Base-by-base conservation (phyloP, 2,888 invertebrate genomes). In the Drosophila tanythrix region DNA sequence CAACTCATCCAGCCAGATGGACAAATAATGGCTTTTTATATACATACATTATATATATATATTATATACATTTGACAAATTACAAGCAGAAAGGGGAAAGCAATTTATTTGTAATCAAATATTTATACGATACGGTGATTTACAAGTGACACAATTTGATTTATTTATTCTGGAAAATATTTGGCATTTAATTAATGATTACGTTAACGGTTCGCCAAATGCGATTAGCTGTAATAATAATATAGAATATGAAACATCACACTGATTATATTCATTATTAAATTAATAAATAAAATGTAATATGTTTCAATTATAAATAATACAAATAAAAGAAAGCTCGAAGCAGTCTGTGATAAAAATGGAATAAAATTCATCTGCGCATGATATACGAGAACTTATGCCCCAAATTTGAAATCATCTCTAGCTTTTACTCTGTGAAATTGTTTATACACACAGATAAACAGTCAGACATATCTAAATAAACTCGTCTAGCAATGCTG, bases 1-100 rank as follows among this genome's bases (percentile, higher is more conserved):
- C 50, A 43, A 27, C 40, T 48, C 50, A 72, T 59, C 48, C 61
- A 73, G 65, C 73, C 81, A 76, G 52, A 29, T 63, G 71, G 21
- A 38, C 66, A 79, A 70, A 79, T 43, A 58, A 50, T 29, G 29
- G 21, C n/a, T 21, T 27, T 46, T n/a, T 38, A 46, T 8, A 15
- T 15, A 25, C 15, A 46, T 15, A 43, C 21, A 3, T 21, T 36
- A 15, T 27, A 50, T 18, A 35, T 29, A 59, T 6, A 25, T 40
- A 31, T 25, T 43, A 27, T 31, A 52, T 25, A 18, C 21, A 33
- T 33, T 38, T 31, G 29, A 29, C 70, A 33, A 51, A 62, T 40
- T 36, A 56, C 21, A 13, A 35, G 33, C 56, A 18, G 6, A 48
- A 25, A 21, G 15, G 46, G 21, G 7, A 15, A 11, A n/a, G 35